Conservation (phyloP, 2,113 vertebrate species). For the Clarias gariepinus region DNA sequence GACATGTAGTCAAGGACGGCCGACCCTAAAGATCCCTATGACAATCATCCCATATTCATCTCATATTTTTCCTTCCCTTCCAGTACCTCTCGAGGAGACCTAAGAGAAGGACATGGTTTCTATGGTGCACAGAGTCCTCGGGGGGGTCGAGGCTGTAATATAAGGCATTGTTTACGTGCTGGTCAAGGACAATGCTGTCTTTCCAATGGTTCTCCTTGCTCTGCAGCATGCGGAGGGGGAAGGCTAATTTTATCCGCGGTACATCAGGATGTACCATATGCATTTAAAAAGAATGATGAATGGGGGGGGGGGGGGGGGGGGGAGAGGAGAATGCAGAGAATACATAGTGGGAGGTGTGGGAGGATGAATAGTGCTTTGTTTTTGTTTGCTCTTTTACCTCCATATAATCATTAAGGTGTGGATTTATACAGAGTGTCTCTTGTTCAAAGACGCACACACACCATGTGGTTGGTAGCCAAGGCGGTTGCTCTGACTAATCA, state of each 20-base stretch:
- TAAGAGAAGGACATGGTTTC: conserved; percentile 37
- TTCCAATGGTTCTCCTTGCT: conserved; percentile 32
- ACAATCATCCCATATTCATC: background rate
- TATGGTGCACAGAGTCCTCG: conserved; percentile 37
- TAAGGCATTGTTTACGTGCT: conserved; percentile 54
- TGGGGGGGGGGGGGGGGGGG: background rate
- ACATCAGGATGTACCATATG: conserved; percentile 8
- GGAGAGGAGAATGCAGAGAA: background rate
- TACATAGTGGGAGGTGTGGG: background rate
- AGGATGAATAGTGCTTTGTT: background rate
- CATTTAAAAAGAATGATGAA: conserved; percentile 22
- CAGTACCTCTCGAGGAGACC: background rate
- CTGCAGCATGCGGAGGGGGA: background rate
- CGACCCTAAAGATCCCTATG: background rate
- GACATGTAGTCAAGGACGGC: background rate
- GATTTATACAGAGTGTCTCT: background rate
- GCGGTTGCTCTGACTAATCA: background rate
- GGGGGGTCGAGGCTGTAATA: conserved; percentile 40
- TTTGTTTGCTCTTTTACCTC: background rate
- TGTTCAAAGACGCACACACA: background rate
- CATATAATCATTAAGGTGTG: background rate
- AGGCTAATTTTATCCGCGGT: conserved; percentile 43
- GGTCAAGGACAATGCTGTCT: conserved; percentile 46
- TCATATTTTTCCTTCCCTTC: background rate
- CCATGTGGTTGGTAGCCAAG: background rate